phyloP scores from a whole-genome alignment of 2,888 invertebrate genomes.

The Junonia oenone region DNA sequence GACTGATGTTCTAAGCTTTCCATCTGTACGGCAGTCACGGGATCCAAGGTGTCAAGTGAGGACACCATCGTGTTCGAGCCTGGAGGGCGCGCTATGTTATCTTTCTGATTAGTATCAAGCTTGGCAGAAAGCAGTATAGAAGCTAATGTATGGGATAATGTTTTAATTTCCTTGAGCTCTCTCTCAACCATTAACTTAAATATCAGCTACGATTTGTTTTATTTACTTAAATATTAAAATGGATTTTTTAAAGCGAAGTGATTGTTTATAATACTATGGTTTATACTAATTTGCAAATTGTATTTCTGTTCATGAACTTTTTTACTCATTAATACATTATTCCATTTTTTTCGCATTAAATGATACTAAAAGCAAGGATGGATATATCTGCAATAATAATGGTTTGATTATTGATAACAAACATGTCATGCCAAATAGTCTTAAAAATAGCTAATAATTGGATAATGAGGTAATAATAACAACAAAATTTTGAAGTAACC shows the following conservation, averaged over 20 bases:
- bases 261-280: no score
- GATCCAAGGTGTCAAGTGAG: constrained; percentile 84
- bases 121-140: constrained; percentile 47
- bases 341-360: constrained; percentile 3
- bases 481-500: neutral
- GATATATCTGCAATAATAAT: constrained; percentile 28
- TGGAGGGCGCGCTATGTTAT: constrained; percentile 74
- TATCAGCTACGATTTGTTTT: neutral
- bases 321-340: constrained; percentile 13
- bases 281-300: no score
- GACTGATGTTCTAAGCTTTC: constrained; percentile 72
- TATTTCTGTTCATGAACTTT: neutral
- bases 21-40: constrained; percentile 70
- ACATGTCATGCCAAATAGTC: neutral
- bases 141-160: constrained; percentile 25
- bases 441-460: neutral
- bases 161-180: no score
- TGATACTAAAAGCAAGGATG: constrained; percentile 34
- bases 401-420: neutral
- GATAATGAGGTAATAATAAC: neutral
- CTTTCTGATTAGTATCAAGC: constrained; percentile 75
- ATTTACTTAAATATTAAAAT: neutral
- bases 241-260: no score
- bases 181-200: neutral
- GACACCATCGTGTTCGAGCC: constrained; percentile 93